A percentile compares a stretch with the other conserved stretches of the same genome.
Conservation (phyloP, 2,797 vertebrate genomes). For the Crax fasciolata region DNA sequence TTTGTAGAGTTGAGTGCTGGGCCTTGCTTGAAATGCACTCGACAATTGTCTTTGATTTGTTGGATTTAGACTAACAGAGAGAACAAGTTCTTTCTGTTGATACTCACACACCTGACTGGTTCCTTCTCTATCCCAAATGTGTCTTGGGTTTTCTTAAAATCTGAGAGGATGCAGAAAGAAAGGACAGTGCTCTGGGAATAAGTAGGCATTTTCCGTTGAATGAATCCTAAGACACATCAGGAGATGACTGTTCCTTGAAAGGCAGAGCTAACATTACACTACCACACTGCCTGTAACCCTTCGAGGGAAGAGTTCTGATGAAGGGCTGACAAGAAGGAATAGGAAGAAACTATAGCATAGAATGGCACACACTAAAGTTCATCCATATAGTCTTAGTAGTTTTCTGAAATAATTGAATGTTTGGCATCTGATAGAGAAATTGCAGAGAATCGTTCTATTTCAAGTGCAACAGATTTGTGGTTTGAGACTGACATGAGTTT, state of each 20-base stretch:
- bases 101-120: neutral
- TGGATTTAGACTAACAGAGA: neutral
- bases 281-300: neutral
- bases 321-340: neutral
- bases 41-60: neutral
- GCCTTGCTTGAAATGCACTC: neutral
- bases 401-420: neutral
- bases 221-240: neutral
- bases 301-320: neutral
- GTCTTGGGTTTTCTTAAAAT: neutral
- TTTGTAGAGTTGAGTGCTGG: neutral
- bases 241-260: neutral
- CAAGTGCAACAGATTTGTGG: neutral
- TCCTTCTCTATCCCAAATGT: neutral
- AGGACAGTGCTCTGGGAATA: neutral
- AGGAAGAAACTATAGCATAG: neutral
- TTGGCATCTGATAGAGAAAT: neutral
- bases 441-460: neutral
- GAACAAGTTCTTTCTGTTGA: neutral
- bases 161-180: neutral
- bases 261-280: neutral
- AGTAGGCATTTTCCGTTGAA: neutral
- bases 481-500: neutral
- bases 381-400: neutral
- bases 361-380: neutral